phyloP scores from a whole-genome alignment of 2,797 vertebrate genomes.

The Caiman crocodilus region DNA sequence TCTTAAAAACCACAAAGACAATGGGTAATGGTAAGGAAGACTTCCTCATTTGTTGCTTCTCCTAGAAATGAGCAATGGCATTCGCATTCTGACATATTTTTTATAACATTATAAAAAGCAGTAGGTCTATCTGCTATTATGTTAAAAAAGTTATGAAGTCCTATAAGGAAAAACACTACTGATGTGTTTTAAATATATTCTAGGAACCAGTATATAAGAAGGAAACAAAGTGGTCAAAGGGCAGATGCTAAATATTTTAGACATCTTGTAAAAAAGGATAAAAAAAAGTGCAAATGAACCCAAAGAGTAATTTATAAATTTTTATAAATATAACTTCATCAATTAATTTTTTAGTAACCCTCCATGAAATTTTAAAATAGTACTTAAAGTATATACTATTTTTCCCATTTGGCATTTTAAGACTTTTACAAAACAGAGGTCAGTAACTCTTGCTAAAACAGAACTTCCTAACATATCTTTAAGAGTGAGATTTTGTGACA shows the following conservation, averaged over 20 bases:
- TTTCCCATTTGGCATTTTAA: conserved; percentile 45
- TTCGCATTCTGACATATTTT: too few species aligned
- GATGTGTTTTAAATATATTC: not conserved
- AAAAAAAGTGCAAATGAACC: not conserved
- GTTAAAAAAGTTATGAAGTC: conserved; percentile 23
- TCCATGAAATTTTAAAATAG: conserved; percentile 37
- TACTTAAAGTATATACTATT: conserved; percentile 37
- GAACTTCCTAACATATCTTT: not conserved
- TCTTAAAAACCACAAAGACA: not conserved
- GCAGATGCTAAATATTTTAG: not conserved
- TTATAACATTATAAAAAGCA: too few species aligned
- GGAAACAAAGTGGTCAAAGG: not conserved
- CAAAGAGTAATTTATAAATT: not conserved
- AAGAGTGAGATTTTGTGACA: too few species aligned
- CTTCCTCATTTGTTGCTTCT: not conserved
- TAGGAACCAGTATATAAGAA: not conserved
- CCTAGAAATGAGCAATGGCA: too few species aligned
- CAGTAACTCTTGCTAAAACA: not conserved
- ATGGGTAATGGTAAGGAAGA: conserved; percentile 35
- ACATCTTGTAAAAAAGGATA: not conserved
- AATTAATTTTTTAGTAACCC: conserved; percentile 28
- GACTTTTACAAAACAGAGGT: not conserved
- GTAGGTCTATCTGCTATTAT: not conserved
- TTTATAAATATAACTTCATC: too few species aligned
- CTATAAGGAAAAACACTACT: not conserved